phyloP scores from a whole-genome alignment of 1,140 invertebrate species.

The Hyles vespertilio region DNA sequence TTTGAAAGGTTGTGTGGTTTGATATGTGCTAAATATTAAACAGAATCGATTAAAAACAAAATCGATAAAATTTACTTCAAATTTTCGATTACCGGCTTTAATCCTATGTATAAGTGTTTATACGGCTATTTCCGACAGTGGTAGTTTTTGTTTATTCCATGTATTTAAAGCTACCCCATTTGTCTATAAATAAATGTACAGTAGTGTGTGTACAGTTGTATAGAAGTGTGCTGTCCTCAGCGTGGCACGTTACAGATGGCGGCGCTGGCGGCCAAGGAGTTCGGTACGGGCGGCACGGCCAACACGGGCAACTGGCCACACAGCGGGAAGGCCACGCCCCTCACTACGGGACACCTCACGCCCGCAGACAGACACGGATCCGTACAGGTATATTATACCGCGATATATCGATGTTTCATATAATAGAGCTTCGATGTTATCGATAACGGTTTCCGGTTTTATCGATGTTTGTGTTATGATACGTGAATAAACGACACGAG shows the following conservation, averaged over 20 bases:
- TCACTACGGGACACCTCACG: conserved; percentile 86
- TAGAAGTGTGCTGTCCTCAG: conserved; percentile 9
- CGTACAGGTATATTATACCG: conserved; percentile 85
- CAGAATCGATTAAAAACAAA: not conserved
- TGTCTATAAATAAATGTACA: too few species aligned
- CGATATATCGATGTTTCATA: not conserved
- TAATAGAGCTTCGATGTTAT: not conserved
- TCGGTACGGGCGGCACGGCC: conserved; percentile 77
- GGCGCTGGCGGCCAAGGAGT: conserved; percentile 52
- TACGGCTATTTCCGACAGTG: too few species aligned
- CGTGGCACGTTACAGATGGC: conserved; percentile 15
- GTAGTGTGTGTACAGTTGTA: too few species aligned
- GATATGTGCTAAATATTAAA: not conserved
- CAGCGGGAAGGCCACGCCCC: conserved; percentile 76
- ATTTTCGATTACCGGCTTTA: too few species aligned
- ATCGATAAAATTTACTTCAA: too few species aligned
- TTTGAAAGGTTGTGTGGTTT: conserved; percentile 2
- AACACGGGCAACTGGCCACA: conserved; percentile 67
- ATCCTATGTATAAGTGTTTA: too few species aligned
- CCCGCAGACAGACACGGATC: conserved; percentile 96
- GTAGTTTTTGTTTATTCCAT: too few species aligned
- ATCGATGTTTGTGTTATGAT: too few species aligned
- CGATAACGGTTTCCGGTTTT: not conserved
- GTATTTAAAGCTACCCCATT: too few species aligned
- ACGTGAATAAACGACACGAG: too few species aligned